A percentile compares a stretch with the other conserved stretches of the same genome.
These are phyloP conservation scores for Tenthredo distinguenda DNA, from an alignment of 2,888 invertebrate genomes.

Conservation along the genomic window DNA sequence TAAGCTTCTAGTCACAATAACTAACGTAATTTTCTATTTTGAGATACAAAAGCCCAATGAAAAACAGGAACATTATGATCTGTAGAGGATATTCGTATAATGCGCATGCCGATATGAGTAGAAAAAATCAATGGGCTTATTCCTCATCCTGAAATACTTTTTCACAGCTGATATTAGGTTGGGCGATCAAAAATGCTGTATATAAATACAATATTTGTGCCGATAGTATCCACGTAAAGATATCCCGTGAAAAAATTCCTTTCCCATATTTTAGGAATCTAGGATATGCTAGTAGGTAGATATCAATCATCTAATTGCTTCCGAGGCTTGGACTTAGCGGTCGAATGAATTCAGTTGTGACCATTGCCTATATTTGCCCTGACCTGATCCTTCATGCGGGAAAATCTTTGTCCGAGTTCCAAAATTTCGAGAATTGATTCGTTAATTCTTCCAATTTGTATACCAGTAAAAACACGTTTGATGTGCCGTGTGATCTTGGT, in stretches of 20 bases:
- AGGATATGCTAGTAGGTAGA: not conserved
- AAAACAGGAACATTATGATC: not conserved
- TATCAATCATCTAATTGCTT: not conserved
- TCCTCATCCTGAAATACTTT: not conserved
- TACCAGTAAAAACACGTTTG: not conserved
- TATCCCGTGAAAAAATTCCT: not conserved
- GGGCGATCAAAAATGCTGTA: not conserved
- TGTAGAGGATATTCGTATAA: not conserved
- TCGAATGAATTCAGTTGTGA: not conserved
- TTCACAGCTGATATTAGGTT: not conserved
- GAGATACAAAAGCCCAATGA: not conserved
- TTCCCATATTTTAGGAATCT: not conserved
- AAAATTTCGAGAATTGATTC: not conserved
- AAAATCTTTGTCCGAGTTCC: not conserved
- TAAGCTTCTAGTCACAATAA: not conserved
- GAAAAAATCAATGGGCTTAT: not conserved
- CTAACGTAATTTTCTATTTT: not conserved
- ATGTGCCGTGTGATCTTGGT: conserved; percentile 30
- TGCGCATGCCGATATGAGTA: not conserved
- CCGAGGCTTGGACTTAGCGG: not conserved
- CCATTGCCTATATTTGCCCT: not conserved
- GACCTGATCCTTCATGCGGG: not conserved
- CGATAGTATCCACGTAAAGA: not conserved
- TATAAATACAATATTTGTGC: not conserved
- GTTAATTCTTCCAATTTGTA: not conserved